phyloP scores from a whole-genome alignment of 2,888 invertebrate genomes.

The Drosophila anomalipes region DNA sequence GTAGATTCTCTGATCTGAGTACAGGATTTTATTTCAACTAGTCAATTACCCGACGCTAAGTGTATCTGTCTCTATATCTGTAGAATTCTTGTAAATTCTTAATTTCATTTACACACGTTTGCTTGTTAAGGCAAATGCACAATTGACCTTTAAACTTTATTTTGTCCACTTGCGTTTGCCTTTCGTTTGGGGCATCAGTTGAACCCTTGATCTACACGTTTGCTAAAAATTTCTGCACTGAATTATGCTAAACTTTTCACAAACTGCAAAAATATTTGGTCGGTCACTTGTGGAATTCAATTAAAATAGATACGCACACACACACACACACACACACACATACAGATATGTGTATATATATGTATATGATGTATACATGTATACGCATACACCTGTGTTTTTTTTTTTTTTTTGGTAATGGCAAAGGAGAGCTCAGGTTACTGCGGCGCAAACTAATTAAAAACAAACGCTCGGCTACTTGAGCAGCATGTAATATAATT shows the following conservation, averaged over 20 bases:
- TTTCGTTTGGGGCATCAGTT: neutral
- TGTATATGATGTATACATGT: neutral
- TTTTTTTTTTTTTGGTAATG: neutral
- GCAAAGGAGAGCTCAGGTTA: constrained; percentile 40
- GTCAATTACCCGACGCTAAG: too few species aligned
- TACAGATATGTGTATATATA: neutral
- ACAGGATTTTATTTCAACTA: neutral
- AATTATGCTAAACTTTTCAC: constrained; percentile 59
- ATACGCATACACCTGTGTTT: neutral
- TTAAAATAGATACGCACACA: constrained; percentile 59
- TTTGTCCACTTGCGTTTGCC: neutral
- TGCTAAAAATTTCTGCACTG: constrained; percentile 24
- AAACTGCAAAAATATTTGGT: constrained; percentile 62
- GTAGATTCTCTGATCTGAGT: neutral
- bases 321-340: constrained; percentile 3
- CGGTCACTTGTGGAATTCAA: constrained; percentile 66
- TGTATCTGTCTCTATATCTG: neutral
- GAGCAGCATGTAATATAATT: constrained; percentile 70
- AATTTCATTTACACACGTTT: neutral
- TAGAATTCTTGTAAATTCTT: neutral
- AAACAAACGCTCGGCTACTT: constrained; percentile 71
- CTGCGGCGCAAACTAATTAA: constrained; percentile 75
- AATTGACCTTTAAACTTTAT: neutral
- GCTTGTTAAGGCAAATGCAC: neutral
- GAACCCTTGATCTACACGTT: constrained; percentile 10